Evolutionary conservation across 1,140 invertebrate genomes (phyloP).

Genomic region (Ditylenchus dipsaci): DNA sequence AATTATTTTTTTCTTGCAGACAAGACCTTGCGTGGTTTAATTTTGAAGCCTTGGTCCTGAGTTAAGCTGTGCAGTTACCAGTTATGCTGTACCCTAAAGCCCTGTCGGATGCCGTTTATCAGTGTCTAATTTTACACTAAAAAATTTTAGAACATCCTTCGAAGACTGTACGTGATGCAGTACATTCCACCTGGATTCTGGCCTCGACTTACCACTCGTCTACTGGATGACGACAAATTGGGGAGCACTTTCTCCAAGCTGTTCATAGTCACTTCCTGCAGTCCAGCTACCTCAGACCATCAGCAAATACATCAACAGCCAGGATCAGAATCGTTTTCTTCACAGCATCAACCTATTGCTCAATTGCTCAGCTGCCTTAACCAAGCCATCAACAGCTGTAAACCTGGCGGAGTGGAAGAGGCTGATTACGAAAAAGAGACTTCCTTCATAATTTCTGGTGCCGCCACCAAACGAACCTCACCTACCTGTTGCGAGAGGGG

Average conservation of each 20-base stretch:
- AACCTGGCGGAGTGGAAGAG: background rate
- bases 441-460: conserved; percentile 12
- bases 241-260: conserved; percentile 64
- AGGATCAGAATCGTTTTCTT: background rate
- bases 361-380: background rate
- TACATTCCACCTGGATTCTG: conserved; percentile 97
- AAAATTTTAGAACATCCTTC: conserved; percentile 22
- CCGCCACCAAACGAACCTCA: background rate
- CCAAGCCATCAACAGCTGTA: background rate
- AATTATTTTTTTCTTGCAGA: too few relatives aligned
- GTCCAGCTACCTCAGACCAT: conserved; percentile 2
- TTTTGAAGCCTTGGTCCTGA: too few relatives aligned
- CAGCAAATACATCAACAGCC: background rate
- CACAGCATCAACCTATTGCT: background rate
- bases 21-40: too few relatives aligned
- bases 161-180: conserved; percentile 69
- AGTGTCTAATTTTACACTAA: background rate
- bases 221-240: conserved; percentile 78
- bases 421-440: conserved; percentile 6
- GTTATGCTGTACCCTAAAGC: too few relatives aligned
- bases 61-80: too few relatives aligned
- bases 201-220: conserved; percentile 83
- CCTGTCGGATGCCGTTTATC: background rate
- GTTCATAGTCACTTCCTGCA: conserved; percentile 59
- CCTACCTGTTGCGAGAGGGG: too few relatives aligned